Conservation (phyloP, 2,797 vertebrate genomes). For the Acrocephalus scirpaceus region DNA sequence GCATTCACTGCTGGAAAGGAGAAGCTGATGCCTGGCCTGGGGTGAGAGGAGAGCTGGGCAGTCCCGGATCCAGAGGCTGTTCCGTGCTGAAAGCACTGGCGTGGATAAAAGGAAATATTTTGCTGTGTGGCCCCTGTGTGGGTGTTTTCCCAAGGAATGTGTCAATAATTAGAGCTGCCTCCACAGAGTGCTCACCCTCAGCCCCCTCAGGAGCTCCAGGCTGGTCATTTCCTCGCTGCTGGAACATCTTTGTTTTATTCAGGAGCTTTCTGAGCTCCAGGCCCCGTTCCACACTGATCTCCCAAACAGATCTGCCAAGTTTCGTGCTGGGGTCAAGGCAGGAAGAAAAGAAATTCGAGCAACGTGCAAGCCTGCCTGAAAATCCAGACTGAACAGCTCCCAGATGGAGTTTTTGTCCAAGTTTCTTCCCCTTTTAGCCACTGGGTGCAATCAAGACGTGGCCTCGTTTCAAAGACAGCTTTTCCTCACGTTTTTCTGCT, state of each 20-base stretch:
- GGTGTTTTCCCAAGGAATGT: neutral
- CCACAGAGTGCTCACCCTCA: neutral
- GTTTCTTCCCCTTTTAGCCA: neutral
- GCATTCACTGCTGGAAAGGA: neutral
- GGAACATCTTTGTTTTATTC: neutral
- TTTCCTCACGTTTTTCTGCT: neutral
- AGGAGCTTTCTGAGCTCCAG: neutral
- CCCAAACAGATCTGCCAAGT: neutral
- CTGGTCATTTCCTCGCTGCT: neutral
- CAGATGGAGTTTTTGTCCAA: neutral
- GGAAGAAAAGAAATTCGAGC: neutral
- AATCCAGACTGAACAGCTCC: neutral
- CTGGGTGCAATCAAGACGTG: neutral
- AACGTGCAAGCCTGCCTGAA: neutral
- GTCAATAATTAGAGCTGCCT: accelerated
- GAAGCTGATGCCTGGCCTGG: neutral
- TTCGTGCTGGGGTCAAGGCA: neutral
- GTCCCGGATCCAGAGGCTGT: accelerated
- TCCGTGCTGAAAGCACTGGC: neutral
- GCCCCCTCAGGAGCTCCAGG: neutral
- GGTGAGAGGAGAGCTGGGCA: neutral
- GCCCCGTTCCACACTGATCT: neutral
- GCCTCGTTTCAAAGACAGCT: neutral
- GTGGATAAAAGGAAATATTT: neutral
- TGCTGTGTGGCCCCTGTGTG: neutral